Conservation (phyloP, 2,888 invertebrate species). For the Cheilosia urbana region DNA sequence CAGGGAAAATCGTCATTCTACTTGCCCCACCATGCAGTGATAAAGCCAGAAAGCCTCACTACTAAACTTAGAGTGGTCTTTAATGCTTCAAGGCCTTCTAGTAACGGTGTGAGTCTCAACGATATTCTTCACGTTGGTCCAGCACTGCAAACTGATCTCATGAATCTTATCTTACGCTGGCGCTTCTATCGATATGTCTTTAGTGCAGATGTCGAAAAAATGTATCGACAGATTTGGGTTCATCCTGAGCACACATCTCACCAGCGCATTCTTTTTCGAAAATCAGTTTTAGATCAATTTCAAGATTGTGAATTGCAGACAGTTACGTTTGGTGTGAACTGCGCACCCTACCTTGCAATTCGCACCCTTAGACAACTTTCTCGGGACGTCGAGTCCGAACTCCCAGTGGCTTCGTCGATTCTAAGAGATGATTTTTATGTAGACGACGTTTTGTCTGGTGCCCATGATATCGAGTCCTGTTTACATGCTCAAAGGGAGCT, state of each 20-base stretch:
- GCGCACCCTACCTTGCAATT: not conserved
- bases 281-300: no score
- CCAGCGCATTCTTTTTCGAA: no score
- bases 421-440: no score
- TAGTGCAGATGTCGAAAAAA: no score
- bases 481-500: not conserved
- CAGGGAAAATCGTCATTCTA: not conserved
- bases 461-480: not conserved
- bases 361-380: not conserved
- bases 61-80: constrained; percentile 7
- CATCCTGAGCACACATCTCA: no score
- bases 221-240: no score
- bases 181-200: not conserved
- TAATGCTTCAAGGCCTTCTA: constrained; percentile 1
- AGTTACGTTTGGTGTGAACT: no score
- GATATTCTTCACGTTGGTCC: constrained; percentile 2
- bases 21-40: not conserved
- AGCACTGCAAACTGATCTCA: not conserved
- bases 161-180: not conserved
- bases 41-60: constrained; percentile 6
- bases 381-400: no score
- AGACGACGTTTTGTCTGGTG: no score
- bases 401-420: no score
- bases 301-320: no score
- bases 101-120: not conserved